Base-by-base conservation (phyloP, 1,140 invertebrate species). In the Spodoptera litura region DNA sequence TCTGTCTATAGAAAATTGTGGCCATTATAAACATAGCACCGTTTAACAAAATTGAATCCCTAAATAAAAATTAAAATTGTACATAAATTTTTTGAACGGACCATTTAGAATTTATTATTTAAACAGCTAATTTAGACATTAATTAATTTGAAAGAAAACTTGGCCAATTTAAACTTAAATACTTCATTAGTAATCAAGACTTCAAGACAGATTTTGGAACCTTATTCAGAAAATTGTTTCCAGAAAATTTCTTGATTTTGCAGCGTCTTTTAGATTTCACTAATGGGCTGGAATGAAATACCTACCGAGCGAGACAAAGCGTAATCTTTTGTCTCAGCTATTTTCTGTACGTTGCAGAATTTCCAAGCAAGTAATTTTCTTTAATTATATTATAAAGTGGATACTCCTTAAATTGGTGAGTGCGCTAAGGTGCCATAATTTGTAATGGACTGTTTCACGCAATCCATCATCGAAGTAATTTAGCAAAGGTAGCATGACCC, bases 381-480 rank as follows among this genome's bases (percentile, higher is more conserved):
- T 78, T 56, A 68, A 78, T 68, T 78, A 55, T 20, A 55, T 20
- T 53, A 15, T 53, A 38, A 51, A 64, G 49, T 31, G 9, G 38
- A 44, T 44, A 44, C 15, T 49, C 25, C 25, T 20, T 51, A 70
- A 52, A 6, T 76, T 76, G 25, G 31, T 20, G 72, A 81, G 66
- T 80, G 53, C 56, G 62, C 62, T 27, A 78, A 70, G 49, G 35
- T 75, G 74, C 20, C 31, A 62, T 78, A 82, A 82, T 74, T 79
- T 79, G 73, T 78, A 77, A 79, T 78, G 81, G 70, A 74, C 66
- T 79, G 78, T 66, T 73, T 77, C 68, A 78, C 70, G 78, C 72
- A 77, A 83, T 83, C 79, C 62, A 83, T 83, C 81, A 81, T 82
- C 52, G n/a, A 35, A 13, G 72, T 78, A 83, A 82, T 79, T 83